Evolutionary conservation across 2,888 invertebrate genomes (phyloP), one percentile per base, ranked within the genome.

Genomic region (Zele albiditarsus): DNA sequence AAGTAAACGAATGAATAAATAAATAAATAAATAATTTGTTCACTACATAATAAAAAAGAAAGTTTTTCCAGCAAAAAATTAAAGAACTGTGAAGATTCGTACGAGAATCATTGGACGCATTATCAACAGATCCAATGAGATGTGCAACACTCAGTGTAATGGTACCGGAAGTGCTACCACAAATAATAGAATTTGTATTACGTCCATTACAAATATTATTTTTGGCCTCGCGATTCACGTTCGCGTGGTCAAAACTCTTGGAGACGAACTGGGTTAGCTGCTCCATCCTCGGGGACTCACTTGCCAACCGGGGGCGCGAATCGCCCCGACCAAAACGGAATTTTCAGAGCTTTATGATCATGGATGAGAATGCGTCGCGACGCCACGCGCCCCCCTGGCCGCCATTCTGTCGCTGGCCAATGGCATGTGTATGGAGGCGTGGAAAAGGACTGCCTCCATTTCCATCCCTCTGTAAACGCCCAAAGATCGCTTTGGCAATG

Each of bases 241-340:
- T 81, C 58, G 79, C 77, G 76, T 82, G 77, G 74, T 94, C 94
- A 90, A 96, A 94, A 78, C 96, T 95, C 91, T 96, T 96, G 85
- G 95, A 95, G 88, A 96, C 96, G 91, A 96, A 96, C 92, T 96
- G 95, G 87, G 96, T 95, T 90, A 96, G 92, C 92, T 96, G 95
- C 91, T 96, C 96, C 96, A 96, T 96, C 71, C 53, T 69, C 76
- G 76, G 76, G 79, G 79, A 71, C 74, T 69, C 67, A 75, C 75
- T 71, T 71, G 71, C 65, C 74, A 65, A 76, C 62, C 65, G 73
- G 76, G 70, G 73, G 66, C 65, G 70, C 73, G 42, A 27, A 71
- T 70, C 69, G 73, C 58, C 72, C 63, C 72, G 69, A 58, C 71
- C 71, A 66, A 53, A 53, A 60, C 71, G 62, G 38, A 71, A 66